These are phyloP conservation scores for Drosophila multiciliata DNA, from an alignment of 2,888 invertebrate genomes.

Conservation along the genomic window DNA sequence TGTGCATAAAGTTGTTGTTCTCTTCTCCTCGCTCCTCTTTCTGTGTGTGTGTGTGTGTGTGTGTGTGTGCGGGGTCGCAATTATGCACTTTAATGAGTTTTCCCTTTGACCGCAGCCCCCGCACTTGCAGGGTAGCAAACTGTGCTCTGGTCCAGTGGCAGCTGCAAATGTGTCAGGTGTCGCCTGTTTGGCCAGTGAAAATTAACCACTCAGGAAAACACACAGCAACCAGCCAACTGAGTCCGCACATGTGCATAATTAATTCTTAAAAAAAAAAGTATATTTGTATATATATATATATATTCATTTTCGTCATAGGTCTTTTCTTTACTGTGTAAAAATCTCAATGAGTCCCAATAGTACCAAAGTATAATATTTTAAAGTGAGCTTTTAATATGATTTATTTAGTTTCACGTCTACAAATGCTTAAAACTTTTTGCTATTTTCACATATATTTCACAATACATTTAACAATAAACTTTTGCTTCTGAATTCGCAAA, in stretches of 20 bases:
- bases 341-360: not conserved
- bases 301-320: slow-evolving; percentile 54
- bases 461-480: not conserved
- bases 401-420: not conserved
- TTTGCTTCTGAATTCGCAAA: not conserved
- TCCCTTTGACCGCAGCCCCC: slow-evolving; percentile 54
- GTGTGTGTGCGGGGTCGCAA: slow-evolving; percentile 56
- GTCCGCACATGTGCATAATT: slow-evolving; percentile 75
- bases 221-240: slow-evolving; percentile 18
- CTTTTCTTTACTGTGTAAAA: slow-evolving; percentile 12
- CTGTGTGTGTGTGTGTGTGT: slow-evolving; percentile 5
- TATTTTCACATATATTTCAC: not conserved
- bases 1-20: slow-evolving; percentile 49
- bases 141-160: slow-evolving; percentile 37
- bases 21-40: slow-evolving; percentile 1
- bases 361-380: not conserved
- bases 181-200: slow-evolving; percentile 41
- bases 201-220: slow-evolving; percentile 16
- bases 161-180: slow-evolving; percentile 63
- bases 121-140: slow-evolving; percentile 2
- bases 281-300: not conserved
- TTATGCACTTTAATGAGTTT: slow-evolving; percentile 81
- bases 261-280: slow-evolving; percentile 50
- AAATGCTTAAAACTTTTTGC: not conserved
- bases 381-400: not conserved